Percentiles rank a stretch among this genome's conserved stretches.
Evolutionary conservation across 2,888 invertebrate genomes (phyloP).

Genomic region (Corbicula japonica): DNA sequence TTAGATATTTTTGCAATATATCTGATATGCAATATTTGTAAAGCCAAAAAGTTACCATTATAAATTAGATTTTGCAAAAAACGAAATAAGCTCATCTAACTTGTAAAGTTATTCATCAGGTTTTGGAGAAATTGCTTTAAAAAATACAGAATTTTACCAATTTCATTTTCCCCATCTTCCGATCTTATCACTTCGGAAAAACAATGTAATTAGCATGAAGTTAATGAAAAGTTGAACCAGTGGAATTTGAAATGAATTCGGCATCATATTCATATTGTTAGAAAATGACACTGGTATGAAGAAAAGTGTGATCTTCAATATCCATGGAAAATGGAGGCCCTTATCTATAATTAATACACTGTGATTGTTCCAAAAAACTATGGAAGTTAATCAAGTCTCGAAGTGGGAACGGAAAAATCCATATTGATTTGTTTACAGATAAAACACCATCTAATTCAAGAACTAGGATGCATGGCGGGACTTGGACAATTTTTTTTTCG

Average conservation of each 20-base stretch:
- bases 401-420: slow-evolving; percentile 59
- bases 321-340: slow-evolving; percentile 63
- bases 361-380: slow-evolving; percentile 68
- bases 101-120: not conserved
- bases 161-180: slow-evolving; percentile 2
- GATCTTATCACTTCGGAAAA: slow-evolving; percentile 4
- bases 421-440: slow-evolving; percentile 65
- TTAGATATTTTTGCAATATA: too few relatives aligned
- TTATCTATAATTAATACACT: slow-evolving; percentile 73
- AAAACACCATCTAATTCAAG: slow-evolving; percentile 64
- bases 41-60: too few relatives aligned
- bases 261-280: slow-evolving; percentile 51
- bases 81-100: too few relatives aligned
- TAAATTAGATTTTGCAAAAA: too few relatives aligned
- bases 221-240: slow-evolving; percentile 22
- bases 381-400: slow-evolving; percentile 66
- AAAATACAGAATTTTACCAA: slow-evolving; percentile 10
- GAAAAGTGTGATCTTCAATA: slow-evolving; percentile 61
- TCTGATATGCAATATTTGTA: too few relatives aligned
- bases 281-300: slow-evolving; percentile 45
- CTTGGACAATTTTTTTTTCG: slow-evolving; percentile 50
- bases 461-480: slow-evolving; percentile 52
- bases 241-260: slow-evolving; percentile 24
- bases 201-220: slow-evolving; percentile 25
- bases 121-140: not conserved